These are phyloP conservation scores for Argopecten irradians DNA, from an alignment of 1,140 invertebrate genomes.

Conservation along the genomic window DNA sequence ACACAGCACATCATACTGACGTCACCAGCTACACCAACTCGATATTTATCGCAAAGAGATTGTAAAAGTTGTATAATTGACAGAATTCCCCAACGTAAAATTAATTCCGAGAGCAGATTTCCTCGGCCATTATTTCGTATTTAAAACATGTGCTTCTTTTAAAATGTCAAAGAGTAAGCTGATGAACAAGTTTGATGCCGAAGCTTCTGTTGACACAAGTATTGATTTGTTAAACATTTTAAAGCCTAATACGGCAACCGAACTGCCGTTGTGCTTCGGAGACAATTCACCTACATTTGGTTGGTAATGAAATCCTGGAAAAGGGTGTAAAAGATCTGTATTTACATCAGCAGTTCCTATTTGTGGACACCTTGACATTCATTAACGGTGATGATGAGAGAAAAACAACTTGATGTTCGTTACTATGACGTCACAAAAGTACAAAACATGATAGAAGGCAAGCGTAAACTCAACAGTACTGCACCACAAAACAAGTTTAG, in stretches of 20 bases:
- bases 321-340: neutral
- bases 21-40: neutral
- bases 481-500: too few species aligned
- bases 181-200: neutral
- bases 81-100: neutral
- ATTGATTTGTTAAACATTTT: neutral
- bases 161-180: slow-evolving; percentile 11
- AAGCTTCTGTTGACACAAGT: neutral
- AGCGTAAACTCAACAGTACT: too few species aligned
- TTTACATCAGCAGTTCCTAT: neutral
- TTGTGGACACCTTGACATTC: neutral
- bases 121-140: neutral
- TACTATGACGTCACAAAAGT: neutral
- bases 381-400: neutral
- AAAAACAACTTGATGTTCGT: neutral
- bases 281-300: slow-evolving; percentile 15
- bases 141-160: neutral
- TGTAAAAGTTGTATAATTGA: neutral
- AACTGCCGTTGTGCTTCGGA: neutral
- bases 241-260: neutral
- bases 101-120: neutral
- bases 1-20: neutral
- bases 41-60: neutral
- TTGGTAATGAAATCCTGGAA: neutral
- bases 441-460: neutral